phyloP scores from a whole-genome alignment of 2,888 invertebrate genomes.

The Uloborus plumipes region DNA sequence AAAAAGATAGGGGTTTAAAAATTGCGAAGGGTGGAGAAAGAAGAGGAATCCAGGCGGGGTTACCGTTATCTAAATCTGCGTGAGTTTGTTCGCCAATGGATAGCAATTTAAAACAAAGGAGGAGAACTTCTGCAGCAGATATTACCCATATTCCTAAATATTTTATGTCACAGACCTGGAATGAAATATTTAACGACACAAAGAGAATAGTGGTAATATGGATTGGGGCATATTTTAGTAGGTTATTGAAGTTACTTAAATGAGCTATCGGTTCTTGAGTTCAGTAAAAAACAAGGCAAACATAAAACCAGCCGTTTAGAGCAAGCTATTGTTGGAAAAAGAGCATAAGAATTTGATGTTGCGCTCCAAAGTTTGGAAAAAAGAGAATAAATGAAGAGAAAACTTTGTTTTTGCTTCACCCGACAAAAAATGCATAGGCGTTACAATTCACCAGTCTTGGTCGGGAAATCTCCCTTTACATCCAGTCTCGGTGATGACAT shows the following conservation, averaged over 20 bases:
- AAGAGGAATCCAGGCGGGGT: conserved; percentile 19
- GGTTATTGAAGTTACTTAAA: not conserved
- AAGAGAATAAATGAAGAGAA: too few species aligned
- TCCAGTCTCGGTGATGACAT: too few species aligned
- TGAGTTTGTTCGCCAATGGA: not conserved
- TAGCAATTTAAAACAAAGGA: not conserved
- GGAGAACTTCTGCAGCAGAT: not conserved
- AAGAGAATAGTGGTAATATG: not conserved
- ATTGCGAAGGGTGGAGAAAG: too few species aligned
- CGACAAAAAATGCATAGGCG: too few species aligned
- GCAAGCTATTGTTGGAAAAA: too few species aligned
- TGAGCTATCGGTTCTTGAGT: too few species aligned
- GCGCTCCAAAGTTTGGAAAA: too few species aligned
- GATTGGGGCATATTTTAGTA: not conserved
- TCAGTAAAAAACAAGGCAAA: too few species aligned
- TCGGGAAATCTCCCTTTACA: too few species aligned
- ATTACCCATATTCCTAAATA: conserved; percentile 19
- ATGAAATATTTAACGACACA: conserved; percentile 21
- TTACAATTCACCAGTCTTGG: too few species aligned
- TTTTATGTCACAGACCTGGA: conserved; percentile 22
- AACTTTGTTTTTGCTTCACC: too few species aligned
- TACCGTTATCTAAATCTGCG: conserved; percentile 20
- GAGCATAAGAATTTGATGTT: too few species aligned
- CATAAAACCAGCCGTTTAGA: not conserved
- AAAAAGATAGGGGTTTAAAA: conserved; percentile 4